Conservation (phyloP, 35 echinoderm and acorn worm species). For the Stichopus chloronotus region DNA sequence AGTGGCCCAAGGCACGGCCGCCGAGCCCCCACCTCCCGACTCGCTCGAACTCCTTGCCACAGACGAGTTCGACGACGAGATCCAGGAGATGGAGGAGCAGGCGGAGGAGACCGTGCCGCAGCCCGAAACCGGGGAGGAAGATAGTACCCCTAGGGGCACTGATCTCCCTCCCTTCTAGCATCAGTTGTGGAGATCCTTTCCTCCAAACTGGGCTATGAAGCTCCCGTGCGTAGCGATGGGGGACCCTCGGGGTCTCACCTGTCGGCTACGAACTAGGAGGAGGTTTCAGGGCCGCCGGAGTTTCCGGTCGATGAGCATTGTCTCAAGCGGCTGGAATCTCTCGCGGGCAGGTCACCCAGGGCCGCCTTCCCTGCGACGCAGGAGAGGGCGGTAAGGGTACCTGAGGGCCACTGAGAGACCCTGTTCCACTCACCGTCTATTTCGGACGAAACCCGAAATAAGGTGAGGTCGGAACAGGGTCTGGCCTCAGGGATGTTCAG, state of each 20-base stretch:
- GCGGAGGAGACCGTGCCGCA: too few species aligned
- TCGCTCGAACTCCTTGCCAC: too few species aligned
- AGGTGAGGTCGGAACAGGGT: not conserved
- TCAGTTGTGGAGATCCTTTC: too few species aligned
- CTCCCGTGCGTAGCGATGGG: too few species aligned
- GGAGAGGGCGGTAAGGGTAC: not conserved
- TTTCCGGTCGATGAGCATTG: not conserved
- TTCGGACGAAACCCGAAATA: not conserved
- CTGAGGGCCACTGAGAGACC: not conserved
- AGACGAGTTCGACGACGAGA: too few species aligned
- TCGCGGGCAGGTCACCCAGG: not conserved
- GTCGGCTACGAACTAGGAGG: not conserved
- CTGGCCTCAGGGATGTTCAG: not conserved
- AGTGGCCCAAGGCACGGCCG: too few species aligned
- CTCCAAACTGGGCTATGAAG: too few species aligned
- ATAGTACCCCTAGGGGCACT: too few species aligned
- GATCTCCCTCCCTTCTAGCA: too few species aligned
- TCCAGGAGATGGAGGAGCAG: too few species aligned
- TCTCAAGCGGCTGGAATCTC: not conserved
- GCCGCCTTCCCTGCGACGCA: not conserved
- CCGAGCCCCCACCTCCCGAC: too few species aligned
- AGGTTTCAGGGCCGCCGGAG: not conserved
- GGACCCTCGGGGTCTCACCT: not conserved
- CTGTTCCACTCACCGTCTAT: not conserved
- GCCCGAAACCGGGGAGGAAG: too few species aligned